Conservation (phyloP, 2,888 invertebrate genomes). For the Coenonympha arcania region DNA sequence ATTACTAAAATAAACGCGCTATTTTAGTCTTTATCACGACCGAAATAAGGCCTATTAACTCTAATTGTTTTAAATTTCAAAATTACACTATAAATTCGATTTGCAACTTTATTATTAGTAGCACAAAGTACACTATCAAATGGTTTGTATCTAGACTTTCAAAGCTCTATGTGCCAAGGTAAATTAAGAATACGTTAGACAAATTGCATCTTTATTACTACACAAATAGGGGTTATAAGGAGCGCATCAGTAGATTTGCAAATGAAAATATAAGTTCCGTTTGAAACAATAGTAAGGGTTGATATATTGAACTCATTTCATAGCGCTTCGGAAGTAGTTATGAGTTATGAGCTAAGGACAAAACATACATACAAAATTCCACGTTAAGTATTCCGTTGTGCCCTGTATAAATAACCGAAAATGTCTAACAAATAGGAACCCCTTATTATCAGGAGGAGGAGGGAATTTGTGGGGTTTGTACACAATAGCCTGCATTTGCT, state of each 20-base stretch:
- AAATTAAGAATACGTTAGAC: background rate
- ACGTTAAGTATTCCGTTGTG: constrained; percentile 7
- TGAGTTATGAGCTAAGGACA: constrained; percentile 17
- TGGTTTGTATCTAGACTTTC: constrained; percentile 1
- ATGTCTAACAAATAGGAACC: no score
- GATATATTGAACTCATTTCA: constrained; percentile 21
- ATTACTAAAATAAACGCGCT: constrained; percentile 1
- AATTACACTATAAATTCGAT: background rate
- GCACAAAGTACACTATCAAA: no score
- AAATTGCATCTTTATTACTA: constrained; percentile 1
- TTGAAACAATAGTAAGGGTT: constrained; percentile 25
- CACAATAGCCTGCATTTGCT: no score
- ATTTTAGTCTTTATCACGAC: constrained; percentile 3
- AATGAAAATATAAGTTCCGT: constrained; percentile 8
- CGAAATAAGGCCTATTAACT: constrained; percentile 9
- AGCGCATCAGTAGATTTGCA: background rate
- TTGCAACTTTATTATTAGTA: no score
- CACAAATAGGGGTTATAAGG: background rate
- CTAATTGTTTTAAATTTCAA: background rate
- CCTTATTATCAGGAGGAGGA: no score
- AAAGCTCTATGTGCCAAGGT: constrained; percentile 7
- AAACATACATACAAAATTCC: constrained; percentile 14
- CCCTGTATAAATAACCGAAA: background rate
- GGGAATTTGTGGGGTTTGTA: no score
- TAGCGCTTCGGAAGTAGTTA: constrained; percentile 19